phyloP scores from a whole-genome alignment of 2,797 vertebrate genomes.

The Salmo trutta region DNA sequence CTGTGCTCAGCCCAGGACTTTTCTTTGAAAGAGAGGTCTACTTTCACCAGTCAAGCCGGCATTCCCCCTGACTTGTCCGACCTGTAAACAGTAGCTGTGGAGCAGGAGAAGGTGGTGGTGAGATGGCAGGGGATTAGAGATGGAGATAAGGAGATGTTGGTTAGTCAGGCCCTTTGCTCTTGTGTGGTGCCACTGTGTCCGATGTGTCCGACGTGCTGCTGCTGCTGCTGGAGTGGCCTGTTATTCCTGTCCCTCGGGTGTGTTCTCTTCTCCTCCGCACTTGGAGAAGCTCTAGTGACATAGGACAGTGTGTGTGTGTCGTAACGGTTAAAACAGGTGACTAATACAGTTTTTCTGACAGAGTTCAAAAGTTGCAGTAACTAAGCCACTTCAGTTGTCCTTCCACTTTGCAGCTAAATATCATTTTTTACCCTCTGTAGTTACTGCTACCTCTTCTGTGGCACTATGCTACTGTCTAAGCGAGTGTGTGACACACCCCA shows the following conservation, averaged over 20 bases:
- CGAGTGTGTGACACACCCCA: constrained; percentile 24
- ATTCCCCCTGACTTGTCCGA: constrained; percentile 55
- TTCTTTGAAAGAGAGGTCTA: constrained; percentile 55
- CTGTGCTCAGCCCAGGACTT: constrained; percentile 65
- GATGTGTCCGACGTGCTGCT: constrained; percentile 48
- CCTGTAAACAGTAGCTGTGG: constrained; percentile 59
- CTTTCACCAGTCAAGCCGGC: constrained; percentile 38
- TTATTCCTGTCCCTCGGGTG: constrained; percentile 79
- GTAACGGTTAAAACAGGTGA: background rate
- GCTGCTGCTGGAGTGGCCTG: constrained; percentile 74
- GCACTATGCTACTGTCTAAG: background rate
- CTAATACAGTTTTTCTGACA: too few relatives aligned
- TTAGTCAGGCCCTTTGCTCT: constrained; percentile 40
- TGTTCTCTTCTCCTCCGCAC: constrained; percentile 66
- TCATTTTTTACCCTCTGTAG: background rate
- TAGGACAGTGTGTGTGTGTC: constrained; percentile 23
- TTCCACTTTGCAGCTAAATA: background rate
- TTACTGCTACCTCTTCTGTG: constrained; percentile 7
- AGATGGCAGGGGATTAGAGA: constrained; percentile 23
- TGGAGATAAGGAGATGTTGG: constrained; percentile 58
- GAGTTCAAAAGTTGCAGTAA: too few relatives aligned
- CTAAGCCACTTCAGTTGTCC: background rate
- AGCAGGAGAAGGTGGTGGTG: too few relatives aligned
- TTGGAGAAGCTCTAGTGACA: constrained; percentile 52
- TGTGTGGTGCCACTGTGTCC: constrained; percentile 71